Conservation (phyloP, 2,888 invertebrate species). For the Parascotia fuliginaria region DNA sequence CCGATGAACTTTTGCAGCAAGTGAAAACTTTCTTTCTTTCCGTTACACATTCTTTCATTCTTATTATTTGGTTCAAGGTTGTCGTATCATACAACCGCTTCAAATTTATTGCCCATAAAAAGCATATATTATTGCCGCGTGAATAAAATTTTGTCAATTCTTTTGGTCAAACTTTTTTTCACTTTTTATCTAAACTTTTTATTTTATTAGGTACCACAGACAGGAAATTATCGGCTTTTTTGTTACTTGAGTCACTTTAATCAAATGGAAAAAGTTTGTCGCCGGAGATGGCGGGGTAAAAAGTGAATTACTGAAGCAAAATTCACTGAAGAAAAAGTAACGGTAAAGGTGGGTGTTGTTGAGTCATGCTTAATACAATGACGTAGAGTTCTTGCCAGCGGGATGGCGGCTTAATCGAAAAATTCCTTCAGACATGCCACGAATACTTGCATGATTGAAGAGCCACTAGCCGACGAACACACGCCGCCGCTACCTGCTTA, state of each 20-base stretch:
- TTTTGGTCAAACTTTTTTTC: background rate
- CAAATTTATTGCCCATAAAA: background rate
- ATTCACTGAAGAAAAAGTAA: slow-evolving; percentile 27
- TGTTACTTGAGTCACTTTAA: slow-evolving; percentile 28
- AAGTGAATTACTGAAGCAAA: slow-evolving; percentile 39
- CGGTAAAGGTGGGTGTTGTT: slow-evolving; percentile 42
- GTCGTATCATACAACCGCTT: background rate
- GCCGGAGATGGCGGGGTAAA: slow-evolving; percentile 26
- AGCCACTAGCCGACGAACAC: slow-evolving; percentile 24
- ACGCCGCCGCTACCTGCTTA: slow-evolving; percentile 31
- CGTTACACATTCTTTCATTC: slow-evolving; percentile 15
- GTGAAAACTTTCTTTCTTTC: slow-evolving; percentile 38
- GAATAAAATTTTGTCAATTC: background rate
- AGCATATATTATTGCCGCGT: slow-evolving; percentile 6
- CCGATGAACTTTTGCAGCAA: slow-evolving; percentile 41
- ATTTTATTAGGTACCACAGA: slow-evolving; percentile 7
- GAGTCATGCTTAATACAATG: slow-evolving; percentile 57
- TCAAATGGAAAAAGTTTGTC: slow-evolving; percentile 49
- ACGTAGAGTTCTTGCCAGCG: slow-evolving; percentile 40
- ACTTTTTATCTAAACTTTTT: background rate
- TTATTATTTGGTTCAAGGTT: slow-evolving; percentile 18
- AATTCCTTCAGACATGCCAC: slow-evolving; percentile 56
- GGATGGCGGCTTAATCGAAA: slow-evolving; percentile 61
- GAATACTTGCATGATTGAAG: slow-evolving; percentile 61
- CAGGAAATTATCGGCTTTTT: slow-evolving; percentile 19